Evolutionary conservation across 2,797 vertebrate genomes (phyloP).

Genomic region (Malurus splendens): DNA sequence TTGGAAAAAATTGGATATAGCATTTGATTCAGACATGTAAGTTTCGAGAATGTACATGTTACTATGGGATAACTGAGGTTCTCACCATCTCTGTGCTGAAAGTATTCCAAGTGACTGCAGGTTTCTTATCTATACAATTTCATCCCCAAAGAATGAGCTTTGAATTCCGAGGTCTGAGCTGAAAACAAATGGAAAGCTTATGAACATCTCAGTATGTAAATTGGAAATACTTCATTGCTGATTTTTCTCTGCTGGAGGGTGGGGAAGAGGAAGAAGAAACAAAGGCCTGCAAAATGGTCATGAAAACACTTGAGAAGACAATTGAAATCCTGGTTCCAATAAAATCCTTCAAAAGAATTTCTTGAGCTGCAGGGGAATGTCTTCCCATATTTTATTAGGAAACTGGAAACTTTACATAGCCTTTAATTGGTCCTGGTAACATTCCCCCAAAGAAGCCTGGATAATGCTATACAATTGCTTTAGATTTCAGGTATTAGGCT

Average conservation of each 20-base stretch:
- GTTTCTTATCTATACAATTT: background rate
- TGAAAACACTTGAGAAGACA: background rate
- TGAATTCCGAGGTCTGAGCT: slow-evolving; percentile 23
- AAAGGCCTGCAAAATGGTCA: background rate
- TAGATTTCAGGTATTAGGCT: background rate
- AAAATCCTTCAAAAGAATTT: background rate
- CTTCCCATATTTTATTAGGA: background rate
- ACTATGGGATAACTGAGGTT: background rate
- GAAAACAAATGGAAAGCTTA: slow-evolving; percentile 34
- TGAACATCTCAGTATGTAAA: background rate
- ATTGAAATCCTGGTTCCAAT: slow-evolving; percentile 9
- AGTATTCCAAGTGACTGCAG: background rate
- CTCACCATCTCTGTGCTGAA: background rate
- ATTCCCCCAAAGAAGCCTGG: background rate
- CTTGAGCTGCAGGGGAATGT: background rate
- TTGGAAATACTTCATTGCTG: background rate
- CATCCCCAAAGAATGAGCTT: slow-evolving; percentile 26
- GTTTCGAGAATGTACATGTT: accelerated
- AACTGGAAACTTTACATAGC: background rate
- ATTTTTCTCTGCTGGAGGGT: background rate
- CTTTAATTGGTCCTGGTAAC: background rate
- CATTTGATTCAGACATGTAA: background rate
- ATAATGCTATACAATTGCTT: background rate
- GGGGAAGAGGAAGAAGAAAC: background rate
- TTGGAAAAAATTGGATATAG: background rate